A percentile compares a stretch with the other conserved stretches of the same genome.
Evolutionary conservation across 37 sponge, comb jelly and placozoan species (phyloP).

Genomic region (Ephydatia muelleri): DNA sequence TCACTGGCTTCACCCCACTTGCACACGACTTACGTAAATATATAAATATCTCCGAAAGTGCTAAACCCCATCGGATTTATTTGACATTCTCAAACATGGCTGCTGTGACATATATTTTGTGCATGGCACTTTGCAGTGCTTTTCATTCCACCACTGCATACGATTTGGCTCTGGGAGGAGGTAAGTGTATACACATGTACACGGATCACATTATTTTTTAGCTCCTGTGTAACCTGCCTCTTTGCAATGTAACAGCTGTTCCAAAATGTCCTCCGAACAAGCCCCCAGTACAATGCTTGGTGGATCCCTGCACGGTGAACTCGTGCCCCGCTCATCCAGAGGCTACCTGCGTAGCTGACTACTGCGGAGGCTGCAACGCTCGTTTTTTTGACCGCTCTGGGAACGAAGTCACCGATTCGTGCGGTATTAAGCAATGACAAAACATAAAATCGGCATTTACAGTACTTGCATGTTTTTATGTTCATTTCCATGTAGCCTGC

Average conservation of each 20-base stretch:
- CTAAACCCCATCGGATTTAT: not conserved
- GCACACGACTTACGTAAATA: too few relatives aligned
- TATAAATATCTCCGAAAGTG: too few relatives aligned
- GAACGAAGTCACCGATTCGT: constrained; percentile 40
- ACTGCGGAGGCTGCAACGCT: constrained; percentile 72
- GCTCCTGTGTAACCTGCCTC: not conserved
- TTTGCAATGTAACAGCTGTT: not conserved
- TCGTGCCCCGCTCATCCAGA: constrained; percentile 54
- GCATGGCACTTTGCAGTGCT: not conserved
- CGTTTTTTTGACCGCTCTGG: constrained; percentile 38
- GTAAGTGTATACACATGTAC: not conserved
- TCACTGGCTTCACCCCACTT: too few relatives aligned
- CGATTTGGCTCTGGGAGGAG: not conserved
- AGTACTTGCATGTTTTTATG: too few relatives aligned
- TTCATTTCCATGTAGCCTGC: constrained; percentile 15
- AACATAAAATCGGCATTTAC: not conserved
- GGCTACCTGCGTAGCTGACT: constrained; percentile 58
- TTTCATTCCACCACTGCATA: not conserved
- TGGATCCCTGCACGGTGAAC: constrained; percentile 50
- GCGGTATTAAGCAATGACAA: constrained; percentile 8
- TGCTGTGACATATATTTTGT: not conserved
- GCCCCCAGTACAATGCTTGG: constrained; percentile 45
- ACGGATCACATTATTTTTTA: not conserved
- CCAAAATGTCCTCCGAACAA: constrained; percentile 46
- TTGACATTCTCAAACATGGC: not conserved